Conservation (phyloP, 1,140 invertebrate species). For the Chionoecetes opilio region DNA sequence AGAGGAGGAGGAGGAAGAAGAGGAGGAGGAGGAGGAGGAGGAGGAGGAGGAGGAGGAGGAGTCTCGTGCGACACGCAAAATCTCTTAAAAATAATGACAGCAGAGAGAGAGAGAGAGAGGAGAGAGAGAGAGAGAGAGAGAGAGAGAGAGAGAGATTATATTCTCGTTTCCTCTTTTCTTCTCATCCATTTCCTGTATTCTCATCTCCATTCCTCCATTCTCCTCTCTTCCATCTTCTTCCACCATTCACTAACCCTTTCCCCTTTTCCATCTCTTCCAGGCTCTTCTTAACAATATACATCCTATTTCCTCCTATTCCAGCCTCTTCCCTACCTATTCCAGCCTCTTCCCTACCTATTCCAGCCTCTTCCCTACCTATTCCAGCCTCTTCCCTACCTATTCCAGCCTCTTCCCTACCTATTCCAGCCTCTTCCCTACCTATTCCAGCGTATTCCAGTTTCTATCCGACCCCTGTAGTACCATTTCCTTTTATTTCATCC, state of each 20-base stretch:
- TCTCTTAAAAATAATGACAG: slow-evolving; percentile 32
- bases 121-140: slow-evolving; percentile 3
- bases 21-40: background rate
- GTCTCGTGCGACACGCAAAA: slow-evolving; percentile 20
- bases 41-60: background rate
- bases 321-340: no score
- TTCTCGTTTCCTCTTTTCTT: background rate
- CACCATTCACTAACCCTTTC: background rate
- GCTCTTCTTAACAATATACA: no score
- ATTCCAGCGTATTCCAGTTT: no score
- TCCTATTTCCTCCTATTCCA: no score
- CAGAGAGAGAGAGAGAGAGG: background rate
- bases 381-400: no score
- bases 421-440: no score
- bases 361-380: no score
- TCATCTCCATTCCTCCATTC: no score
- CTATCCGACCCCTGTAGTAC: no score
- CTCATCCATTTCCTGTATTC: background rate
- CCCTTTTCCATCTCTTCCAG: no score
- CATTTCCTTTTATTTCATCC: background rate
- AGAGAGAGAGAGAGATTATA: background rate
- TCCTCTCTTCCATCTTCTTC: background rate
- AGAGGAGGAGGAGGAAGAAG: background rate
- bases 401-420: no score
- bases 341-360: no score